Base-by-base conservation (phyloP, 64 coral and sea anemone genomes). In the Platygyra sinensis region DNA sequence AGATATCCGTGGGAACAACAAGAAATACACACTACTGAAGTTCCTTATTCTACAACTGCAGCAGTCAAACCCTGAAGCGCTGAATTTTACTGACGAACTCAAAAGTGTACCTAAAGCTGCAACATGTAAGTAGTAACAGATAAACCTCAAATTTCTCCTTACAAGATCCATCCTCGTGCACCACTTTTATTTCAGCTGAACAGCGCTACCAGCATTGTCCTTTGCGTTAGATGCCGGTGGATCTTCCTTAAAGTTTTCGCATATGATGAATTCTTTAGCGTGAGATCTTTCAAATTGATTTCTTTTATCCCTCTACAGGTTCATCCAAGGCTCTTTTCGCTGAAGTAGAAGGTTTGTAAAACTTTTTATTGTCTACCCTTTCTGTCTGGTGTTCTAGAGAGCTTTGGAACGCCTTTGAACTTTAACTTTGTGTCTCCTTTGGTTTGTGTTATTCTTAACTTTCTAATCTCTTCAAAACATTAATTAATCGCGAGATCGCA, bases 311-410 rank as follows among this genome's bases (percentile, higher is more conserved):
- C 63, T 8, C 2, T 10, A 67, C 25, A 98, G 96, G 88, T 62
- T 98, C 96, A 76, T 90, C 95, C 18, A 98, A 98, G 55, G 96
- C 90, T n/a, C 83, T 98, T 18, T 88, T 91, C 64, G 96, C 96
- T 42, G 96, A 98, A 86, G 96, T 98, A 9, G 96, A 98, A 93
- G 96, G 96, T 98, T 88, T 24, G 60, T 12, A 59, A 51, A 25
- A 50, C 36, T 71, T 12, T 14, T 0, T 57, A 10, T 15, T 57
- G 15, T 57, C 11, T 1, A 13, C 9, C 15, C 1, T 12, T 54
- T 54, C 13, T 57, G 54, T 57, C 15, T 57, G 8, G 54, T 57
- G 12, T 16, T 57, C 54, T 57, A 15, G 54, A 57, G 15, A 3
- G 42, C 42, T 46, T 46, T 46, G 4, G 42, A 46, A 46, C 42